Evolutionary conservation across 2,113 vertebrate genomes (phyloP).

Genomic region (Rana temporaria): DNA sequence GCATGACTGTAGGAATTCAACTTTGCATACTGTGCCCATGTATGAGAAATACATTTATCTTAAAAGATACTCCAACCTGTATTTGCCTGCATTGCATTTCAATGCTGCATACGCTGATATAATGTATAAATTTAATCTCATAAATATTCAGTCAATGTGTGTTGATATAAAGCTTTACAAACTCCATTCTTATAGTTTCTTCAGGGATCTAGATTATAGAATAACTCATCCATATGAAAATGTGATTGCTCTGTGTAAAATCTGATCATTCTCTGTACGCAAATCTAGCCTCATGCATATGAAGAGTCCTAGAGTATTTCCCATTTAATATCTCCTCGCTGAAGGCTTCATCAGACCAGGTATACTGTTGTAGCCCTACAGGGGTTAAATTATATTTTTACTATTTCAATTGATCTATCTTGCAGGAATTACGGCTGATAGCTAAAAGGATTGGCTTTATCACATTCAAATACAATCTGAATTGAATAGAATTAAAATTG

Average conservation of each 20-base stretch:
- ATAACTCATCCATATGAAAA: conserved; percentile 54
- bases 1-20: not conserved
- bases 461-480: conserved; percentile 38
- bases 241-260: conserved; percentile 51
- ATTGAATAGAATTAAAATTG: conserved; percentile 47
- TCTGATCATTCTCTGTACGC: conserved; percentile 36
- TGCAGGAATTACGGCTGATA: not conserved
- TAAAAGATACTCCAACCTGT: conserved; percentile 25
- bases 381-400: conserved; percentile 35
- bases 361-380: conserved; percentile 2
- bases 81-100: conserved; percentile 25
- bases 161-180: conserved; percentile 34
- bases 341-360: conserved; percentile 12
- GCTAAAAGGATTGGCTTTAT: conserved; percentile 37
- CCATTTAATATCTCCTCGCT: conserved; percentile 28
- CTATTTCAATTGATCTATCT: conserved; percentile 11
- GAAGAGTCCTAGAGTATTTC: conserved; percentile 25
- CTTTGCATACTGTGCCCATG: conserved; percentile 33
- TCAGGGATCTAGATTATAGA: conserved; percentile 43
- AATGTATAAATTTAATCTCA: conserved; percentile 34
- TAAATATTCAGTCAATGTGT: conserved; percentile 42
- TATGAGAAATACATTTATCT: conserved; percentile 25
- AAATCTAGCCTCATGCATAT: conserved; percentile 33
- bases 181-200: conserved; percentile 40
- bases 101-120: not conserved